A percentile compares a stretch with the other conserved stretches of the same genome.
These are phyloP conservation scores for Alligator mississippiensis DNA, from an alignment of 2,113 vertebrate species.

Conservation along the genomic window DNA sequence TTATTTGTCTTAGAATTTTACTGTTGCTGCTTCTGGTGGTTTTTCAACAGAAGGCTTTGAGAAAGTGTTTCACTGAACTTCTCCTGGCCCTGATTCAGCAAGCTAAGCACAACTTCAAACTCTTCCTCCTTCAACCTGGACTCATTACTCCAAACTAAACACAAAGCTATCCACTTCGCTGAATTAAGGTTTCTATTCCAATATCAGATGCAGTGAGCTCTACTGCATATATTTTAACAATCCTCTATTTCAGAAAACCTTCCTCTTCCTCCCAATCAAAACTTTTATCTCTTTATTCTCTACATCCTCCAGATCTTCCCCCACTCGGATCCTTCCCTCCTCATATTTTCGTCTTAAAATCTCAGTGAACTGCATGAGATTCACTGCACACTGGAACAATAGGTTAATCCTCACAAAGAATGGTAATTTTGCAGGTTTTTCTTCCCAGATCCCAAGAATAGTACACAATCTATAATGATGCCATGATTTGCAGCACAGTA, in stretches of 20 bases:
- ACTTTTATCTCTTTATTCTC: not conserved
- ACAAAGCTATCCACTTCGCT: not conserved
- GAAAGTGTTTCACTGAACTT: not conserved
- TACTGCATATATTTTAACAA: constrained; percentile 2
- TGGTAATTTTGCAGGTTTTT: not conserved
- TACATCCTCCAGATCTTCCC: not conserved
- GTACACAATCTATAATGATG: not conserved
- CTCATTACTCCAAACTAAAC: not conserved
- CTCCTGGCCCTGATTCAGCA: not conserved
- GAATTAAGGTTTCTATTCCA: not conserved
- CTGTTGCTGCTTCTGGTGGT: not conserved
- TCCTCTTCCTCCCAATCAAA: not conserved
- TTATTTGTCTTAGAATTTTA: not conserved
- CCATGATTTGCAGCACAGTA: not conserved
- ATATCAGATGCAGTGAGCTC: not conserved
- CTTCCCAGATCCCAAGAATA: not conserved
- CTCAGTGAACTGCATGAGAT: not conserved
- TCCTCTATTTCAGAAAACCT: not conserved
- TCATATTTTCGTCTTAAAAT: not conserved
- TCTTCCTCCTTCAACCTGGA: too few relatives aligned
- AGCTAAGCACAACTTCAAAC: not conserved
- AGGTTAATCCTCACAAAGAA: not conserved
- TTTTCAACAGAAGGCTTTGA: not conserved
- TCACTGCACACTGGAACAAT: not conserved
- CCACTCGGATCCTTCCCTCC: not conserved